Conservation (phyloP, 1,140 invertebrate species). For the Phortica variegata region DNA sequence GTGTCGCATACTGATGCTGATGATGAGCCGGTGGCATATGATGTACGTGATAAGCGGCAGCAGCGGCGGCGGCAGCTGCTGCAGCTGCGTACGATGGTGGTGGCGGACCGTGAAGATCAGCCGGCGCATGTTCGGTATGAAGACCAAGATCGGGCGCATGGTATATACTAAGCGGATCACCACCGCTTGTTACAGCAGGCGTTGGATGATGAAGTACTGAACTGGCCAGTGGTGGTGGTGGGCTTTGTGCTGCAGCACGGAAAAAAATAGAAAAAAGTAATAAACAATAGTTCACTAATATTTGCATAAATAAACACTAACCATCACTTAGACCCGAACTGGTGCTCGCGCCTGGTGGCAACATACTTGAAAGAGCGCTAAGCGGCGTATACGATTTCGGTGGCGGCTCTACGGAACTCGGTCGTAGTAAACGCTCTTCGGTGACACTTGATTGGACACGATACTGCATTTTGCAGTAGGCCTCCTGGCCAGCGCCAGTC, state of each 20-base stretch:
- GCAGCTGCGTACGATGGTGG: slow-evolving; percentile 44
- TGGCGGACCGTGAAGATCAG: slow-evolving; percentile 47
- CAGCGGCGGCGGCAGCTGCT: slow-evolving; percentile 45
- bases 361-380: slow-evolving; percentile 82
- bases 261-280: too few species aligned
- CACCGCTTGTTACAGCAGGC: slow-evolving; percentile 25
- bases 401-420: slow-evolving; percentile 75
- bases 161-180: slow-evolving; percentile 41
- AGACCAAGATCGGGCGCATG: slow-evolving; percentile 46
- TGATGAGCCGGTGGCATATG: slow-evolving; percentile 40
- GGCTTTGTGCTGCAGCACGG: slow-evolving; percentile 39
- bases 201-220: slow-evolving; percentile 32
- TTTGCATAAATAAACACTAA: too few species aligned
- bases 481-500: slow-evolving; percentile 76
- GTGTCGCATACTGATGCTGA: slow-evolving; percentile 39
- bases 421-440: slow-evolving; percentile 61
- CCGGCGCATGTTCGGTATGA: slow-evolving; percentile 43
- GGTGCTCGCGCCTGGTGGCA: slow-evolving; percentile 68
- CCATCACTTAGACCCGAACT: slow-evolving; percentile 38
- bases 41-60: slow-evolving; percentile 42
- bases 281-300: too few species aligned
- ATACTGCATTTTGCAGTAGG: slow-evolving; percentile 83
- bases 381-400: slow-evolving; percentile 80
- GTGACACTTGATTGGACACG: slow-evolving; percentile 58
- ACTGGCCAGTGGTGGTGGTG: slow-evolving; percentile 31